Conservation (phyloP, 1,140 invertebrate genomes). For the Saccostrea glomerata region DNA sequence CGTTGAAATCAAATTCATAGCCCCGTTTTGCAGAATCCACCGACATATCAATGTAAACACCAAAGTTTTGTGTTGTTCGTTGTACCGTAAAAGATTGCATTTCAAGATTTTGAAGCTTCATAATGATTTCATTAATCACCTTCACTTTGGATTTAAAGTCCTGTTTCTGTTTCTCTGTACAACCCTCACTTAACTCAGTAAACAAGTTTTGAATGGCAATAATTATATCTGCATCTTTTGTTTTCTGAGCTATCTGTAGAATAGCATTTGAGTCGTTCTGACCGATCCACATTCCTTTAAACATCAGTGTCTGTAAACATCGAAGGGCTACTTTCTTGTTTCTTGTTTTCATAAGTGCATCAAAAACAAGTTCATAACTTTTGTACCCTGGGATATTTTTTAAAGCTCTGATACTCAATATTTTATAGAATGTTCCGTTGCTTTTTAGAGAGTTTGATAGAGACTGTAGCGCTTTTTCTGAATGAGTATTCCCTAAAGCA, state of each 20-base stretch:
- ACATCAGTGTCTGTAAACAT: neutral
- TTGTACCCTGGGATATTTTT: neutral
- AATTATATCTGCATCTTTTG: neutral
- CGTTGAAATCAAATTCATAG: slow-evolving; percentile 19
- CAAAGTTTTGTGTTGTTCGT: neutral
- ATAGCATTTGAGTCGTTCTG: neutral
- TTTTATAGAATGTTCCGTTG: neutral
- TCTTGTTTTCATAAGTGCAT: neutral
- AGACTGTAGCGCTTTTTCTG: neutral
- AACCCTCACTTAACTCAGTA: neutral
- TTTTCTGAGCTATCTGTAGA: neutral
- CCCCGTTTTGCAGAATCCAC: neutral
- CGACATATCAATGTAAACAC: neutral
- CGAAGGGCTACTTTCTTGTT: neutral
- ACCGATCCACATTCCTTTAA: slow-evolving; percentile 7
- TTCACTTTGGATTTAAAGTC: neutral
- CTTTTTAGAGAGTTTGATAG: neutral
- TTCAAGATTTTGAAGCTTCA: neutral
- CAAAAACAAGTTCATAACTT: neutral
- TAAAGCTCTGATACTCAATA: neutral
- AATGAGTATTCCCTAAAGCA: slow-evolving; percentile 28
- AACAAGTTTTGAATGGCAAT: neutral
- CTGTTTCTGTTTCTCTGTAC: neutral
- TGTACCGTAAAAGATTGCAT: neutral
- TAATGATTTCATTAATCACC: neutral